Conservation (phyloP, 1,140 invertebrate species). For the Tachypleus tridentatus region DNA sequence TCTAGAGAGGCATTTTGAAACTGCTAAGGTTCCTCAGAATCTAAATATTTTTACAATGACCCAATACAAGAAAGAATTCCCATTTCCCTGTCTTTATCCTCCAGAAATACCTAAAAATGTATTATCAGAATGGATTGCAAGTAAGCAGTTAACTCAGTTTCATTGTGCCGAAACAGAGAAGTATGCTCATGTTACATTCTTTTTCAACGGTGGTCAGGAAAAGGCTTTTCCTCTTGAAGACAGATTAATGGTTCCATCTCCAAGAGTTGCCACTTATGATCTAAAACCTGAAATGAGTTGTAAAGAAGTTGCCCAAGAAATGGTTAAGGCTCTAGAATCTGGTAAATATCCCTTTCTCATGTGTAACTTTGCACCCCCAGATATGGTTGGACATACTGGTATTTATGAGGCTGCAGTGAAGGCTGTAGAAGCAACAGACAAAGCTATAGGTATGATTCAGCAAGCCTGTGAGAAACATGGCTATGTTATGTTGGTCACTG, state of each 20-base stretch:
- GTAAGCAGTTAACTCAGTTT: constrained; percentile 32
- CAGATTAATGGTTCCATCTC: constrained; percentile 38
- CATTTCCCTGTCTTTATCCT: constrained; percentile 36
- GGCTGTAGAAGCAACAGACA: constrained; percentile 36
- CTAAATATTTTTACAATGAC: constrained; percentile 33
- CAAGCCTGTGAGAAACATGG: constrained; percentile 35
- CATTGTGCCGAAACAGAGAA: constrained; percentile 42
- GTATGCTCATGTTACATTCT: constrained; percentile 41
- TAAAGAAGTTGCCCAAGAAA: constrained; percentile 35
- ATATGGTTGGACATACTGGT: constrained; percentile 42
- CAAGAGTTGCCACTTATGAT: constrained; percentile 40
- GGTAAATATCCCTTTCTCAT: constrained; percentile 38
- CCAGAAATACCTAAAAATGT: constrained; percentile 36
- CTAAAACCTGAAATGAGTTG: constrained; percentile 39
- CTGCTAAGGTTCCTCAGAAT: constrained; percentile 29
- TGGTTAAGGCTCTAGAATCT: constrained; percentile 33
- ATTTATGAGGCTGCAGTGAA: constrained; percentile 37
- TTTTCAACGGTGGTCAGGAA: constrained; percentile 40
- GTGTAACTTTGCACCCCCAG: constrained; percentile 42
- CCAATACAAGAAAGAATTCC: constrained; percentile 39
- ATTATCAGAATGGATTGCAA: constrained; percentile 35
- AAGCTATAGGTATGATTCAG: constrained; percentile 28
- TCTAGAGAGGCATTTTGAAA: constrained; percentile 32
- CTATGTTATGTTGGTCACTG: constrained; percentile 36
- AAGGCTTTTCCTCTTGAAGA: constrained; percentile 36